Base-by-base conservation (phyloP, 2,888 invertebrate genomes). In the Carterocephalus palaemon region DNA sequence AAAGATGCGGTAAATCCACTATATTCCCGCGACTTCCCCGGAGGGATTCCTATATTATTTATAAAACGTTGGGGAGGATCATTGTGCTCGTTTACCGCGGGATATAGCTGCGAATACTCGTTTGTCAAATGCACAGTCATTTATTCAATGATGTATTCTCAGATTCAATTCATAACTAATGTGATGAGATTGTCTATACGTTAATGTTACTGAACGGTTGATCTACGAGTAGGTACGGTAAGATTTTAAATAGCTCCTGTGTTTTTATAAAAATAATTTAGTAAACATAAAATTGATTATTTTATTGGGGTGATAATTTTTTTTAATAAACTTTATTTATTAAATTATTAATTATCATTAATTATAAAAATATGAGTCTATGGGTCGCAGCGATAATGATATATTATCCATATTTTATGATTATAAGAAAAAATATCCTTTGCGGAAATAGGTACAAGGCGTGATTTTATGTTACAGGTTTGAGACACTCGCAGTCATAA, bases 91-190 rank as follows among this genome's bases (percentile, higher is more conserved):
- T 75, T 75, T 76, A 81, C 78, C 74, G 74, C 69, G 75, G 78
- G 75, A 82, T 82, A 79, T 79, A 77, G 78, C 75, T 72, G 75
- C 68, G 80, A 77, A 81, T 78, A 77, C 81, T 84, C 85, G 79
- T 85, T 85, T 85, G 82, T 85, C 82, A 84, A 84, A 85, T 80
- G 81, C 74, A 76, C 77, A 79, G 79, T 81, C 82, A 83, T 85
- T 81, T 84, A 84, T 82, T 74, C 75, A 77, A 82, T 75, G 82
- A 75, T 75, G 70, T 75, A 67, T 71, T 69, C 61, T 56, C 55
- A 53, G 40, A 57, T 60, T 57, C 59, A 60, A 64, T 62, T 63
- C 63, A 63, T 57, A 56, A 51, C 53, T 57, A 49, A 61, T 52
- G 49, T 51, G 54, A 53, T 20, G 10, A 31, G 33, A 20, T 13